Base-by-base conservation (phyloP, 37 sponge, comb jelly and placozoan genomes). In the Oopsacas minuta region DNA sequence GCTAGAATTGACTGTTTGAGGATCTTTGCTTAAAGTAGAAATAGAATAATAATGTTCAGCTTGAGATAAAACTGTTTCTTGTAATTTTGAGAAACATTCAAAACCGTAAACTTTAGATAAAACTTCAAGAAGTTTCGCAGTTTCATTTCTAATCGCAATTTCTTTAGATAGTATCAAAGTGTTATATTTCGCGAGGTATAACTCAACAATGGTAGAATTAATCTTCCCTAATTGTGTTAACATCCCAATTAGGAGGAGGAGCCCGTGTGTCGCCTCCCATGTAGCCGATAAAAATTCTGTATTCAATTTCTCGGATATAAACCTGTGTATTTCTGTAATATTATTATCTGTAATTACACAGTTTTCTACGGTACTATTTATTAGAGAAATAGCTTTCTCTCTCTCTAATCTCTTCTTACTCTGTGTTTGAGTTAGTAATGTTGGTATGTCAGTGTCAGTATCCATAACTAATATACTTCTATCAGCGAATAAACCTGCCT, bases 111-210 rank as follows among this genome's bases (percentile, higher is more conserved):
- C 75, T 61, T 61, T 61, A 7, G 75, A 61, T 61, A 61, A n/a
- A 25, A 61, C 75, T 3, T 61, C 75, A 12, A 61, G 75, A 10
- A 61, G 75, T 61, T 61, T 61, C 75, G 75, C 75, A 61, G 75
- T 61, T 61, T 61, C 75, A 34, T 61, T 61, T 3, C 75, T 10
- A 61, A 61, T 34, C 30, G 75, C 30, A 5, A 61, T 34, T 61
- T 61, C 75, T 61, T 12, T 61, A 5, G 75, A 61, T 61, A 25
- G 75, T 5, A 61, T 61, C 22, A 61, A 61, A 3, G 75, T 61
- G 75, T 61, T 61, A 61, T 25, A 61, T 61, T 61, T 61, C 75
- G 75, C 75, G 75, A 61, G 75, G 28, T 61, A 61, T 34, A 61
- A 12, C 30, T 61, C 75, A 25, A 61, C 75, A 7, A 61, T 7